phyloP scores from a whole-genome alignment of 2,888 invertebrate genomes.

The Leptura quadrifasciata region DNA sequence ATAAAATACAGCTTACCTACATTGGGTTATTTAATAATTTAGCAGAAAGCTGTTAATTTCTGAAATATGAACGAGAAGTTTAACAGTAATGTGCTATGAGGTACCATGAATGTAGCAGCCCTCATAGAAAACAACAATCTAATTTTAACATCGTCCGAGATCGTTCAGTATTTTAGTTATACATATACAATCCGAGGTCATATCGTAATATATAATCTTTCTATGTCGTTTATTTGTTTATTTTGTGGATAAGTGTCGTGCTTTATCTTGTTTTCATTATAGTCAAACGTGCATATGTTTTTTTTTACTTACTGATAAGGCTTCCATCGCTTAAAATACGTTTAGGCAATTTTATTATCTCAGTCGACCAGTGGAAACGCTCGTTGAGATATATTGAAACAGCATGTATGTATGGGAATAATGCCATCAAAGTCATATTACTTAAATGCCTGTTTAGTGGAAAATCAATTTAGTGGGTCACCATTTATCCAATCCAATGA shows the following conservation, averaged over 20 bases:
- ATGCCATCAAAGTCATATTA: background rate
- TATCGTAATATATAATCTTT: background rate
- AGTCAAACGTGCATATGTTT: constrained; percentile 15
- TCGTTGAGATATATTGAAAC: background rate
- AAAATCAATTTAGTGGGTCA: background rate
- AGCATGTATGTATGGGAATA: background rate
- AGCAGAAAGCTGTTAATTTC: too few relatives aligned
- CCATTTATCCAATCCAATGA: too few relatives aligned
- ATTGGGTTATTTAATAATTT: too few relatives aligned
- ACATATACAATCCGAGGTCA: too few relatives aligned
- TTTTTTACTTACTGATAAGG: constrained; percentile 16
- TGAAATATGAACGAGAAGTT: too few relatives aligned
- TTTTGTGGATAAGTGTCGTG: constrained; percentile 21
- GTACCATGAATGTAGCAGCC: too few relatives aligned
- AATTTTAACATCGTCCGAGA: too few relatives aligned
- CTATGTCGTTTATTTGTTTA: background rate
- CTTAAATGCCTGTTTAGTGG: background rate
- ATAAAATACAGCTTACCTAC: too few relatives aligned
- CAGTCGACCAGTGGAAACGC: background rate
- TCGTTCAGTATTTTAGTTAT: too few relatives aligned
- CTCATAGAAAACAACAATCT: too few relatives aligned
- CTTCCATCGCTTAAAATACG: constrained; percentile 9
- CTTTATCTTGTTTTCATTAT: constrained; percentile 22
- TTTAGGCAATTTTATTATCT: constrained; percentile 1
- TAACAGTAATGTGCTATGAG: too few relatives aligned